Percentiles rank a stretch among this genome's conserved stretches.
These are phyloP conservation scores for Tipula helvola DNA, from an alignment of 2,888 invertebrate species.

Conservation along the genomic window DNA sequence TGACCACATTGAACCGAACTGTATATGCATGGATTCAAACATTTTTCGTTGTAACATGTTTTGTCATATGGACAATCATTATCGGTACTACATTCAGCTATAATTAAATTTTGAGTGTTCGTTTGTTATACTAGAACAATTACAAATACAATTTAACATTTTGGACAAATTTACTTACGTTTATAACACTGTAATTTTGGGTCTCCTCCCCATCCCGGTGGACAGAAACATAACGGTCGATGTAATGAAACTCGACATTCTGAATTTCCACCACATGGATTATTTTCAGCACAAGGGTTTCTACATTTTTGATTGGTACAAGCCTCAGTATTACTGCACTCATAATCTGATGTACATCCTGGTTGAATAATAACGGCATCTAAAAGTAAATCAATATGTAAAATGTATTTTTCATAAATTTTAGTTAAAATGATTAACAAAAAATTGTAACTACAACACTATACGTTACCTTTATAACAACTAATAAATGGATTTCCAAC, in stretches of 20 bases:
- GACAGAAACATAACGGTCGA: slow-evolving; percentile 73
- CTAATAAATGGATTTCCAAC: slow-evolving; percentile 71
- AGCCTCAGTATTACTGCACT: slow-evolving; percentile 64
- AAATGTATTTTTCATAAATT: background rate
- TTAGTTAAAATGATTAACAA: background rate
- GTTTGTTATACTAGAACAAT: background rate
- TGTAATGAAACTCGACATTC: slow-evolving; percentile 65
- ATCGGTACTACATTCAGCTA: slow-evolving; percentile 70
- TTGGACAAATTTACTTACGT: slow-evolving; percentile 46
- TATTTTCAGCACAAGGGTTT: slow-evolving; percentile 62
- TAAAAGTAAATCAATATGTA: slow-evolving; percentile 14
- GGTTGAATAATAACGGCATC: slow-evolving; percentile 40
- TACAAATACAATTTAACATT: background rate
- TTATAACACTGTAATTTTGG: slow-evolving; percentile 74
- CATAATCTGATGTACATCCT: slow-evolving; percentile 59
- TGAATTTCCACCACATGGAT: slow-evolving; percentile 71
- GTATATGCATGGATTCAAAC: slow-evolving; percentile 62
- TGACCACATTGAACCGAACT: slow-evolving; percentile 59
- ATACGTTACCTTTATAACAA: slow-evolving; percentile 41
- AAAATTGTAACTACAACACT: slow-evolving; percentile 17
- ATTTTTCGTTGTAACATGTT: slow-evolving; percentile 64
- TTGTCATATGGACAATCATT: slow-evolving; percentile 76
- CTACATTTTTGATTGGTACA: slow-evolving; percentile 70
- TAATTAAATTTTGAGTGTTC: background rate
- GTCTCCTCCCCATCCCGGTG: slow-evolving; percentile 76